Evolutionary conservation across 2,888 invertebrate genomes (phyloP), one percentile per base, ranked within the genome.

Genomic region (Caenorhabditis panamensis): DNA sequence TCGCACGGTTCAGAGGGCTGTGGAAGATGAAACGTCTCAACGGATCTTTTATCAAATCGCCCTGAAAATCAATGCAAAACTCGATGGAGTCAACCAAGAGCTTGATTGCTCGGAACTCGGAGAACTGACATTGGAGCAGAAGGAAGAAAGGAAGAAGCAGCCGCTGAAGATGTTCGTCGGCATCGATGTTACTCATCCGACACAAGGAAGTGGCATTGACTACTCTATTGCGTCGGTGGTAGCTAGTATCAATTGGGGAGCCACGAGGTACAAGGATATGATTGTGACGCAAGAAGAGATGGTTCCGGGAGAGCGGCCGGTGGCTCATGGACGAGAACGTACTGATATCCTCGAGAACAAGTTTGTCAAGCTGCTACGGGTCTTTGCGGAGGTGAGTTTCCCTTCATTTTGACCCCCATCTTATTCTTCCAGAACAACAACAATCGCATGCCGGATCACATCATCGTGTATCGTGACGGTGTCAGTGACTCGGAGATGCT

Each of bases 181-280:
- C 26, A 83, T 86, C 28, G 86, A 86, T 53, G 83, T 84, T 11
- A 85, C 85, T n/a, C 86, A 86, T 82, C 85, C 86, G 2, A 80
- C 82, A 1, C 22, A 26, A 4, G 51, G 41, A 4, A 67, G 64
- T 37, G 69, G 72, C 2, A 77, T 81, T 22, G 81, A 84, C 36
- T 59, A 59, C 24, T 82, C 82, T 0, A 69, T 85, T 13, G 86
- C 84, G 13, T 41, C 75, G 1, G 75, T 86, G n/a, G 86, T 85
- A 8, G 84, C 73, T 1, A 83, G 79, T 44, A 75, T 79, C 26
- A 79, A 86, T 64, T 18, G 56, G 16, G 64, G 78, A 11, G 84
- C 71, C 26, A 80, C 84, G 4, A 61, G 22, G 68, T 86, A 62
- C 11, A 31, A 41, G 2, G 62, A 76, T 36, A 16, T 41, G 54